These are phyloP conservation scores for Ischnus inquisitorius DNA, from an alignment of 2,888 invertebrate genomes.

Conservation along the genomic window DNA sequence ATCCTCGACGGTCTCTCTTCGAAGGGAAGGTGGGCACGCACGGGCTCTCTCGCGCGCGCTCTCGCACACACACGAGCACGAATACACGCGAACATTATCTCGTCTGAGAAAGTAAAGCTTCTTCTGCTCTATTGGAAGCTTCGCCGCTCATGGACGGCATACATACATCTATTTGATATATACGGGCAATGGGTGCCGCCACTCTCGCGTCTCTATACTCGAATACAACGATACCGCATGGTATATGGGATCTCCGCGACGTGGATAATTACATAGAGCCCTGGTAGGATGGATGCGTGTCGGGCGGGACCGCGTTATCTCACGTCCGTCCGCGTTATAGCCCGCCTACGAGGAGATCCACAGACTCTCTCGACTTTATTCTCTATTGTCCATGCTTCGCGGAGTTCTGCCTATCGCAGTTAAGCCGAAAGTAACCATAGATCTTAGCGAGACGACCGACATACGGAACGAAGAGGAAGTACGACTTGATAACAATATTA, in stretches of 20 bases:
- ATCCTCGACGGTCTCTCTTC: conserved; percentile 6
- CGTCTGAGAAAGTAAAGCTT: conserved; percentile 5
- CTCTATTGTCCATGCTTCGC: conserved; percentile 72
- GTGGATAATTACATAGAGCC: conserved; percentile 81
- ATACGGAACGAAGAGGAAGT: conserved; percentile 15
- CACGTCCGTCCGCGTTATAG: conserved; percentile 76
- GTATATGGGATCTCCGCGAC: conserved; percentile 70
- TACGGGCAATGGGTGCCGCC: conserved; percentile 19
- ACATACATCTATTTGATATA: background rate
- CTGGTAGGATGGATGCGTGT: conserved; percentile 80
- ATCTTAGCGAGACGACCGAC: conserved; percentile 42
- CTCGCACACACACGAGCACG: background rate
- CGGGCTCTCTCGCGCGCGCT: background rate
- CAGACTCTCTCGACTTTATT: conserved; percentile 67
- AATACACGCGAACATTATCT: conserved; percentile 9
- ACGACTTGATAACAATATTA: conserved; percentile 49
- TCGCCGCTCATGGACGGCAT: background rate
- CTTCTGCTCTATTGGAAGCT: conserved; percentile 17
- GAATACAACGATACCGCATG: conserved; percentile 13
- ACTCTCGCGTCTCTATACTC: conserved; percentile 10
- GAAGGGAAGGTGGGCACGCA: conserved; percentile 30
- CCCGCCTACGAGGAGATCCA: conserved; percentile 76
- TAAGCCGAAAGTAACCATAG: conserved; percentile 41
- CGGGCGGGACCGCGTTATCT: conserved; percentile 79
- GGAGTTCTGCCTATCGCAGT: conserved; percentile 52